A percentile compares a stretch with the other conserved stretches of the same genome.
Conservation (phyloP, 2,888 invertebrate species). For the Serripes groenlandicus region DNA sequence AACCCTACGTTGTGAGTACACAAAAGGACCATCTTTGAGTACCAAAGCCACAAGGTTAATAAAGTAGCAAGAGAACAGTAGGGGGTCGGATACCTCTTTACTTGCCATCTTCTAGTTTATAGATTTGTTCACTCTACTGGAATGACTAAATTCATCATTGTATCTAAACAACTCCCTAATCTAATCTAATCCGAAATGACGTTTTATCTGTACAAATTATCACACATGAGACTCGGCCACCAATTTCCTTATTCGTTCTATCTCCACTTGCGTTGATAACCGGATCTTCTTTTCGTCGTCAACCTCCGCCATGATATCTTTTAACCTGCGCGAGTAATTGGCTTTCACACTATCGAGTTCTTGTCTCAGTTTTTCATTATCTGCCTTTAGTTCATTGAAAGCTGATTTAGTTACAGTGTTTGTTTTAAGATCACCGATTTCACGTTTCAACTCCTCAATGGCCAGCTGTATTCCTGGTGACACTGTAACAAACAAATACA, state of each 20-base stretch:
- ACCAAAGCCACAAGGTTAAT: no score
- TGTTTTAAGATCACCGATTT: slow-evolving; percentile 75
- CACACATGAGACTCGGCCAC: slow-evolving; percentile 80
- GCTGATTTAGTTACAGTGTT: slow-evolving; percentile 89
- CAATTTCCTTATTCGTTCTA: slow-evolving; percentile 85
- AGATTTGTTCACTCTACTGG: no score
- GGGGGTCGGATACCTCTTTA: no score
- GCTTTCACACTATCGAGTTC: slow-evolving; percentile 78
- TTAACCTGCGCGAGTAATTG: slow-evolving; percentile 76
- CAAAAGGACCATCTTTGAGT: no score
- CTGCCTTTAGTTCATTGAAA: slow-evolving; percentile 91
- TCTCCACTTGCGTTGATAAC: slow-evolving; percentile 86
- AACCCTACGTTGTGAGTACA: no score
- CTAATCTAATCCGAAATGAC: no score
- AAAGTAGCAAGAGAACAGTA: no score
- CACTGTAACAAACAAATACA: no score
- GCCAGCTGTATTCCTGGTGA: slow-evolving; percentile 59
- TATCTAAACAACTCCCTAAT: no score
- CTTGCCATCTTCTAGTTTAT: no score
- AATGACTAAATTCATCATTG: no score
- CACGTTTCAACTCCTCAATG: slow-evolving; percentile 77
- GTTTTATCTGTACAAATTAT: slow-evolving; percentile 23
- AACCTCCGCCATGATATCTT: slow-evolving; percentile 83
- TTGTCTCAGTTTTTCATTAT: slow-evolving; percentile 80
- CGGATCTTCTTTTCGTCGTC: slow-evolving; percentile 87